A percentile compares a stretch with the other conserved stretches of the same genome.
Evolutionary conservation across 2,888 invertebrate species (phyloP).

Genomic region (Ormyrus rosae): DNA sequence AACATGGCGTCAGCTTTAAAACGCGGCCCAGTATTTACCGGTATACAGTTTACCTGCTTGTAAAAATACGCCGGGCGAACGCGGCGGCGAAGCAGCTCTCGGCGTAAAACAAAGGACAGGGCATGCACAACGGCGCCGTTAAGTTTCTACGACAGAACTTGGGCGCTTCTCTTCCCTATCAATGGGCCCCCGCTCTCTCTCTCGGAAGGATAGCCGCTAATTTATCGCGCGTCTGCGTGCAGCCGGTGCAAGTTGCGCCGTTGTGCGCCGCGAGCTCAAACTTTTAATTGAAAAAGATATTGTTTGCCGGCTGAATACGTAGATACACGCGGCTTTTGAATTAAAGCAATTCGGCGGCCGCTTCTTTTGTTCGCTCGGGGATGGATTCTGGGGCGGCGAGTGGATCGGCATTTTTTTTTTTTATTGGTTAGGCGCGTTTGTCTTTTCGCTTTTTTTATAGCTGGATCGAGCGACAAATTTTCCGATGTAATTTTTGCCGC

Average conservation of each 20-base stretch:
- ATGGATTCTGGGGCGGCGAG: too few species aligned
- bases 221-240: constrained; percentile 56
- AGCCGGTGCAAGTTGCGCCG: neutral
- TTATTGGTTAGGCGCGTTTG: too few species aligned
- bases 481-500: too few species aligned
- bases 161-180: constrained; percentile 54
- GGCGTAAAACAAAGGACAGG: constrained; percentile 22
- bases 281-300: constrained; percentile 53
- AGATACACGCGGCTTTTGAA: constrained; percentile 39
- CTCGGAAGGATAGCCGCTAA: constrained; percentile 57
- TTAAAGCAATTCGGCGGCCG: neutral
- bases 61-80: neutral
- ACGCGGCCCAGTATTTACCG: too few species aligned
- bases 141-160: constrained; percentile 65
- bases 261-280: constrained; percentile 1
- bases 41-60: neutral
- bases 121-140: constrained; percentile 18
- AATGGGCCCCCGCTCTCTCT: constrained; percentile 56
- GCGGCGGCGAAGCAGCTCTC: constrained; percentile 9
- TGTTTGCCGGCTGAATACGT: constrained; percentile 28
- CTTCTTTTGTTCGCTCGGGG: too few species aligned
- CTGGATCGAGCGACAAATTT: too few species aligned
- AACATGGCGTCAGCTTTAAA: too few species aligned
- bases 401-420: too few species aligned
- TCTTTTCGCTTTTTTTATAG: too few species aligned